Evolutionary conservation across 1,140 invertebrate species (phyloP).

Genomic region (Drosophila pachea): DNA sequence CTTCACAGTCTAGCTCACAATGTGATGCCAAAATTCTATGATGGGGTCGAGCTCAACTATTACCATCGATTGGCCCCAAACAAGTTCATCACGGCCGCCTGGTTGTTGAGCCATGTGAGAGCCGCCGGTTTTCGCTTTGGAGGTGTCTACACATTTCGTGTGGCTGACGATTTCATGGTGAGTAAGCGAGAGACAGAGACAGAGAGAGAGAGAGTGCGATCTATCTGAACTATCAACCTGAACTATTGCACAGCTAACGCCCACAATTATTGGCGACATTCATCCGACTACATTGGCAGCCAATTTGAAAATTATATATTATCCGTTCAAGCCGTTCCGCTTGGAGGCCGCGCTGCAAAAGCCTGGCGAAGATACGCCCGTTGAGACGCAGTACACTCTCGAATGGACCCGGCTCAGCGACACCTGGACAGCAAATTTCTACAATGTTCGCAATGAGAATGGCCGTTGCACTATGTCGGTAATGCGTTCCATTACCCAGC

Average conservation of each 20-base stretch:
- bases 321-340: conserved; percentile 63
- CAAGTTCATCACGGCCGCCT: conserved; percentile 61
- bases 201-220: no score
- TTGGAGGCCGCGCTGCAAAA: conserved; percentile 67
- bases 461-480: conserved; percentile 69
- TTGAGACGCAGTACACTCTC: conserved; percentile 62
- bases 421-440: conserved; percentile 68
- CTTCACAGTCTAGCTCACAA: conserved; percentile 64
- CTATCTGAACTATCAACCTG: background rate
- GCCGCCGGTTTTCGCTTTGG: conserved; percentile 73
- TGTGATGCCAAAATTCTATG: conserved; percentile 74
- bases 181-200: background rate
- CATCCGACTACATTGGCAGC: conserved; percentile 70
- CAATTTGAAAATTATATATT: conserved; percentile 70
- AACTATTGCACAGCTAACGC: conserved; percentile 52
- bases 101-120: conserved; percentile 67
- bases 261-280: conserved; percentile 71
- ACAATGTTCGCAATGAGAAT: conserved; percentile 60
- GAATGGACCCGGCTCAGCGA: conserved; percentile 62
- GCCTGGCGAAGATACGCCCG: conserved; percentile 27
- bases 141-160: conserved; percentile 66
- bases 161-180: conserved; percentile 67
- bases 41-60: conserved; percentile 73
- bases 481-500: conserved; percentile 60
- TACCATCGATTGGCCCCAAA: conserved; percentile 64